Base-by-base conservation (phyloP, 2,113 vertebrate species). In the Clarias gariepinus region DNA sequence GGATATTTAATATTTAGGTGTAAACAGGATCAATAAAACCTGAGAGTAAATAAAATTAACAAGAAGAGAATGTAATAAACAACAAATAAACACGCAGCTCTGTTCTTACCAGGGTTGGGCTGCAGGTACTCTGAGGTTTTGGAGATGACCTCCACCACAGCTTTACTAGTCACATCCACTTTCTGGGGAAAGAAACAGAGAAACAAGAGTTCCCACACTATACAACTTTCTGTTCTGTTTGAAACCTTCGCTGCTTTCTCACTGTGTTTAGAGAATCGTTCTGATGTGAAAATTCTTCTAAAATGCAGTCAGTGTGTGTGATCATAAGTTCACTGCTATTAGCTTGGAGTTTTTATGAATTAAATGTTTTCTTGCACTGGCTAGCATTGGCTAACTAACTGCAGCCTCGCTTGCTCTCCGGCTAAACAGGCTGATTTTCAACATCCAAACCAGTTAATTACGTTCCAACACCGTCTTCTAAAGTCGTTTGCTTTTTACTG, bases 41-140 rank as follows among this genome's bases (percentile, higher is more conserved):
- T 71, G 33, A 3, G 68, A 41, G 68, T 9, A 36, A 36, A 71
- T 19, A 33, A 4, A 28, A 13, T 33, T 69, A 15, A 69, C 1
- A 4, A 28, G 25, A n/a, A 66, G 11, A 66, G 64, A n/a, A 30
- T 47, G 47, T 47, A 1, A 33, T 7, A 8, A 33, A 16, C 28
- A 47, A 47, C 6, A 2, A 16, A 16, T 71, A 16, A 71, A 16
- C 68, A 36, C 30, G 21, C 12, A 4, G 47, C 74, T 16, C 47
- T 21, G 73, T n/a, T 52, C 93, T 93, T 91, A 99, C 98, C 98
- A 90, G 98, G 98, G 93, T 99, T 99, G 3, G 98, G 98, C 88
- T 99, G 98, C 84, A 99, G 96, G 93, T 99, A 99, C 91, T 99
- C 98, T 0, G 96, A 99, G 47, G 98, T 99, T 92, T 98, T 97